Evolutionary conservation across 1,140 invertebrate species (phyloP).

Genomic region (Drosophila aff.): DNA sequence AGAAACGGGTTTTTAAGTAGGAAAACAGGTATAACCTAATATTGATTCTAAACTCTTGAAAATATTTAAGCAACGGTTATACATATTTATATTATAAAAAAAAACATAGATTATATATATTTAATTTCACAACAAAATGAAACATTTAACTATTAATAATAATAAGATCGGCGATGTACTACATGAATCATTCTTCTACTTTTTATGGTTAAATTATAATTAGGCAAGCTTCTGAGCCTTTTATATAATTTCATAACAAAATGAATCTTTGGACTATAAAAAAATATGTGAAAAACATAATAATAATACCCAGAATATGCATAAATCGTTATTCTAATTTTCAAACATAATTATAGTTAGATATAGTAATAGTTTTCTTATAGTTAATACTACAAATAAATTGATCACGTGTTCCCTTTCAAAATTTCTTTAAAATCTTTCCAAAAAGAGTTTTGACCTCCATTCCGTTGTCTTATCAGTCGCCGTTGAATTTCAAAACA

Average conservation of each 20-base stretch:
- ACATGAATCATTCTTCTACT: no score
- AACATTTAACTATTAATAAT: neutral
- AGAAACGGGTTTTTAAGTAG: neutral
- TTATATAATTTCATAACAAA: no score
- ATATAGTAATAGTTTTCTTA: no score
- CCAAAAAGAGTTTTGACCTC: neutral
- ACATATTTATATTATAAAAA: no score
- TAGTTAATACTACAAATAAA: neutral
- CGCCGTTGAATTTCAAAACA: constrained; percentile 8
- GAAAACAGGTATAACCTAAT: neutral
- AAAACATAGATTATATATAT: neutral
- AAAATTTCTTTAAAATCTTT: neutral
- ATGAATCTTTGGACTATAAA: no score
- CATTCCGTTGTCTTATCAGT: constrained; percentile 18
- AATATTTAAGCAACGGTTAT: neutral
- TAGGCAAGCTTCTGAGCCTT: no score
- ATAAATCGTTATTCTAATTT: no score
- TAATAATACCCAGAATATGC: no score
- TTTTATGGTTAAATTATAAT: no score
- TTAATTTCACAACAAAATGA: neutral
- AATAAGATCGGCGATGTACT: no score
- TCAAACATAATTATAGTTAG: no score
- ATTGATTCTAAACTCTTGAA: neutral
- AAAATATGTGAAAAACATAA: no score
- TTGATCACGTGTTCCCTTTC: neutral